phyloP scores from a whole-genome alignment of 2,888 invertebrate species.

The Ommatoiulus sabulosus region DNA sequence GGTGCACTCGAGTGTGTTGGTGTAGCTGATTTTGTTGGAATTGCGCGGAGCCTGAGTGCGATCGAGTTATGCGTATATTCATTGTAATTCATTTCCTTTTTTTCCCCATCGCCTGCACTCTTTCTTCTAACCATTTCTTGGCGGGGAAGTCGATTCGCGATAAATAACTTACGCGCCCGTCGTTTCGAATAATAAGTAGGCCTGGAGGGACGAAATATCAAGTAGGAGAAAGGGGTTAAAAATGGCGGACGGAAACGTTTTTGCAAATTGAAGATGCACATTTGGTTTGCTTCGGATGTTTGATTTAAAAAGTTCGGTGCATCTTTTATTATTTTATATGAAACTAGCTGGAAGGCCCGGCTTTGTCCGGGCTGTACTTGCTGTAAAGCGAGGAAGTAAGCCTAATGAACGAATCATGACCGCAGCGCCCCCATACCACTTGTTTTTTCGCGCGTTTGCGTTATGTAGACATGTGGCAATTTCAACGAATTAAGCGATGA shows the following conservation, averaged over 20 bases:
- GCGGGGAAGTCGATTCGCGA: neutral
- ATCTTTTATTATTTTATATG: too few species aligned
- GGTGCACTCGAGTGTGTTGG: neutral
- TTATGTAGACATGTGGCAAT: too few species aligned
- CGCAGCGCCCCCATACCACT: too few species aligned
- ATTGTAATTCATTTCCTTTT: conserved; percentile 40
- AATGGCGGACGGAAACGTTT: neutral
- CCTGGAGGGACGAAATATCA: neutral
- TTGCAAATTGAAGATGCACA: too few species aligned
- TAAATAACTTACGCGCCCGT: conserved; percentile 34
- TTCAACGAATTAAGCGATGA: too few species aligned
- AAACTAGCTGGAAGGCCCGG: too few species aligned
- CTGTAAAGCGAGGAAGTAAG: too few species aligned
- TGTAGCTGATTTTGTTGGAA: neutral
- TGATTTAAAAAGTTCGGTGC: too few species aligned
- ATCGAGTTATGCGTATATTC: conserved; percentile 36
- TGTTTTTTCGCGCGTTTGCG: too few species aligned
- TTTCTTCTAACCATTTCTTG: conserved; percentile 28
- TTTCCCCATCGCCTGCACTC: conserved; percentile 36
- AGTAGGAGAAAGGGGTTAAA: neutral
- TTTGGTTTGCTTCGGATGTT: too few species aligned
- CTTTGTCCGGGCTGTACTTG: too few species aligned
- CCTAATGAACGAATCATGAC: too few species aligned
- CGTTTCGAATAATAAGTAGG: conserved; percentile 40
- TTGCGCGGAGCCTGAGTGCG: neutral